Conservation (phyloP, 2,888 invertebrate genomes). For the Athripsodes cinereus region DNA sequence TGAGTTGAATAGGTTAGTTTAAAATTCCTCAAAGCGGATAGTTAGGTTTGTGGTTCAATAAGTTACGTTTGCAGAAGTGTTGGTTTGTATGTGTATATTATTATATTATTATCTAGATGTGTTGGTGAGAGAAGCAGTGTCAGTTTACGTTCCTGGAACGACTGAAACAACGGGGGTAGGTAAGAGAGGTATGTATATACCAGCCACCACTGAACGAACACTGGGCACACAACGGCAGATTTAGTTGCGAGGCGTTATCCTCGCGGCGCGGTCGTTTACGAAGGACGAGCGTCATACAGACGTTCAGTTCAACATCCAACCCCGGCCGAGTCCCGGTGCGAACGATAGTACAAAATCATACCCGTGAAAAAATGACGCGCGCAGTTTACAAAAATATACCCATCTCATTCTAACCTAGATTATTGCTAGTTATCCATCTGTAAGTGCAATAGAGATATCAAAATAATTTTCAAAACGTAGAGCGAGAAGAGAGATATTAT, state of each 20-base stretch:
- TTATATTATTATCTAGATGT: neutral
- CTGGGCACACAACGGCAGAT: slow-evolving; percentile 35
- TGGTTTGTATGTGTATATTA: neutral
- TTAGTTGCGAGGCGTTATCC: slow-evolving; percentile 48
- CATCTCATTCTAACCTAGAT: neutral
- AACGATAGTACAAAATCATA: neutral
- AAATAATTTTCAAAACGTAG: neutral
- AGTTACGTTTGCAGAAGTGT: no score
- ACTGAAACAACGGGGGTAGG: neutral
- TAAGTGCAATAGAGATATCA: neutral
- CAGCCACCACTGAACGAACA: neutral
- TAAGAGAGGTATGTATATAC: neutral
- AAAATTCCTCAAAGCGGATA: no score
- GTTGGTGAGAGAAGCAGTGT: neutral
- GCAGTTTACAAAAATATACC: neutral
- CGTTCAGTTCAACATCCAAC: neutral
- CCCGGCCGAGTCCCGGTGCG: neutral
- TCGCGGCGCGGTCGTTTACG: slow-evolving; percentile 35
- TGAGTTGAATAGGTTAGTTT: no score
- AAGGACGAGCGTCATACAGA: neutral
- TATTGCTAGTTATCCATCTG: no score
- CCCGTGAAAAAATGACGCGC: neutral
- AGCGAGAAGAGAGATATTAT: neutral
- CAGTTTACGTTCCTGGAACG: slow-evolving; percentile 1
- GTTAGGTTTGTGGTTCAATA: no score